A percentile compares a stretch with the other conserved stretches of the same genome.
Conservation (phyloP, 2,888 invertebrate species). For the Oligia latruncula region DNA sequence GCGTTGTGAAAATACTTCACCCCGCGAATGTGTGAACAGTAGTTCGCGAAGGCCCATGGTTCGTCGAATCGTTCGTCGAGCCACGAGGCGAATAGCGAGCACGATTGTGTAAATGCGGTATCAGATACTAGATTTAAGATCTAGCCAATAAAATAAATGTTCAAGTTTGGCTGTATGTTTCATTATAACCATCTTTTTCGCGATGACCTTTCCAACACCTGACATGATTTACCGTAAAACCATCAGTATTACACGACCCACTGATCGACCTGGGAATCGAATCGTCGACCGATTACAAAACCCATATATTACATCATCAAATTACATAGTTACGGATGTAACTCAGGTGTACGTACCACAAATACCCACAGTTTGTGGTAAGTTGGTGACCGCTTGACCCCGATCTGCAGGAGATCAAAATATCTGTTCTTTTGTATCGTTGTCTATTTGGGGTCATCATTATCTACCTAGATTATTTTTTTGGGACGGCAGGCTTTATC, state of each 20-base stretch:
- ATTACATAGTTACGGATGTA: conserved; percentile 42
- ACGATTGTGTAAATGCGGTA: too few relatives aligned
- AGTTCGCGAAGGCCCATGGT: too few relatives aligned
- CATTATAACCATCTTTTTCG: background rate
- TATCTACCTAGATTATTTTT: background rate
- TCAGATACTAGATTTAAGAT: background rate
- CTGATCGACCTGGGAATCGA: conserved; percentile 25
- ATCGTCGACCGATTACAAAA: conserved; percentile 27
- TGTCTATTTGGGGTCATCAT: background rate
- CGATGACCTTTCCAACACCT: conserved; percentile 11
- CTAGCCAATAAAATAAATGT: background rate
- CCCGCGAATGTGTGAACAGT: too few relatives aligned
- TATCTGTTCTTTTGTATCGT: conserved; percentile 13
- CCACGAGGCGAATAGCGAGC: too few relatives aligned
- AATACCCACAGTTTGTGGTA: conserved; percentile 22
- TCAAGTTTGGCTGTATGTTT: background rate
- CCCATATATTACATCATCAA: conserved; percentile 36
- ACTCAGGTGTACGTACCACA: conserved; percentile 7
- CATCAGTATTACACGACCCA: background rate
- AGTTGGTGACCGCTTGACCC: conserved; percentile 61
- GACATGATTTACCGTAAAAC: background rate
- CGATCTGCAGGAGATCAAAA: conserved; percentile 9
- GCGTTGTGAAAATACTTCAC: too few relatives aligned
- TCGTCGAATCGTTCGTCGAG: too few relatives aligned
- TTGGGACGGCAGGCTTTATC: background rate